Evolutionary conservation across 2,113 vertebrate genomes (phyloP).

Genomic region (Chloebia gouldiae): DNA sequence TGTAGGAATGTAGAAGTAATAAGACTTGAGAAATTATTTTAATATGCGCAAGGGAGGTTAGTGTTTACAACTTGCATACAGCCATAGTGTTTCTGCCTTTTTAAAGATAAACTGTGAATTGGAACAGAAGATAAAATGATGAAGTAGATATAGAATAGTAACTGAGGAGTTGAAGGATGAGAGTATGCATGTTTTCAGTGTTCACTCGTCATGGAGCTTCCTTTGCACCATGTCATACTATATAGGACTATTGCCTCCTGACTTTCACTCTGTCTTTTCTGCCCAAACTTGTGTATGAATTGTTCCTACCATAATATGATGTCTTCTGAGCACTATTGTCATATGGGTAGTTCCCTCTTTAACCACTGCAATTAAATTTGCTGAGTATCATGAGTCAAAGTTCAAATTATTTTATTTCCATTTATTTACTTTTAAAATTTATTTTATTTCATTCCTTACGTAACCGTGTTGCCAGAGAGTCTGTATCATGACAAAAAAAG

Average conservation of each 20-base stretch:
- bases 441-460: not conserved
- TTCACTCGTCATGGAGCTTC: not conserved
- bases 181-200: not conserved
- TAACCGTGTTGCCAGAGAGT: not conserved
- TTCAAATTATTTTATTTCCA: not conserved
- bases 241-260: not conserved
- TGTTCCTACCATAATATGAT: not conserved
- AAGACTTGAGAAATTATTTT: not conserved
- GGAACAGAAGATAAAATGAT: not conserved
- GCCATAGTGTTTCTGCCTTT: not conserved
- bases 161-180: not conserved
- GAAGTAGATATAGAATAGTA: not conserved
- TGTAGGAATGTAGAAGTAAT: not conserved
- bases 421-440: not conserved
- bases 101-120: not conserved
- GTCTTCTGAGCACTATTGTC: not conserved
- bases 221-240: fast-evolving
- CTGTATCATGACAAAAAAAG: not conserved
- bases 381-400: not conserved
- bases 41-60: not conserved
- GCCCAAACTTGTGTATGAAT: not conserved
- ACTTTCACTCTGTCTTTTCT: not conserved
- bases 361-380: not conserved
- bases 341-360: not conserved
- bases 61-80: not conserved